Percentiles rank a stretch among this genome's conserved stretches.
These are phyloP conservation scores for Phymatocera aterrima DNA, from an alignment of 2,888 invertebrate species.

Conservation along the genomic window DNA sequence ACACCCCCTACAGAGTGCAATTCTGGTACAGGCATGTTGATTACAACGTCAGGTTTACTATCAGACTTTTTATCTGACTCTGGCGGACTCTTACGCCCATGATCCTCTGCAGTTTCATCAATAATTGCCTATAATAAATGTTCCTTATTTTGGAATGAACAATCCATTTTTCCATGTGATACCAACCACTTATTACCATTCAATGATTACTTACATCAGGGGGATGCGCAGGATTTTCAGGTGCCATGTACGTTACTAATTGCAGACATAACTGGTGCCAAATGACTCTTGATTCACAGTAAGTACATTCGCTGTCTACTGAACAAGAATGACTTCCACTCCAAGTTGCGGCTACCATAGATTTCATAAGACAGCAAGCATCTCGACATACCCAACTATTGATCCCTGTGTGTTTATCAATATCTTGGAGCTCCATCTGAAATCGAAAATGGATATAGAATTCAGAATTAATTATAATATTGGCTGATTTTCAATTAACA, in stretches of 20 bases:
- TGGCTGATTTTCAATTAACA: not conserved
- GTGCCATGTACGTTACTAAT: conserved; percentile 87
- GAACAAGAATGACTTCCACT: conserved; percentile 79
- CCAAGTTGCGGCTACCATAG: conserved; percentile 86
- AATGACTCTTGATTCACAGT: conserved; percentile 94
- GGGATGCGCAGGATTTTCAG: conserved; percentile 84
- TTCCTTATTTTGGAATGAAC: conserved; percentile 3
- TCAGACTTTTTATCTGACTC: conserved; percentile 83
- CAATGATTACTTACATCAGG: conserved; percentile 88
- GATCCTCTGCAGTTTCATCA: conserved; percentile 84
- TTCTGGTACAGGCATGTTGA: conserved; percentile 81
- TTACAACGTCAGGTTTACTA: conserved; percentile 79
- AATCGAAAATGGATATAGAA: conserved; percentile 39
- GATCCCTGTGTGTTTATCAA: conserved; percentile 88
- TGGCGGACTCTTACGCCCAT: conserved; percentile 82
- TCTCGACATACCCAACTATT: conserved; percentile 86
- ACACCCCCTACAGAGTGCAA: conserved; percentile 89
- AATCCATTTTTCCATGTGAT: not conserved
- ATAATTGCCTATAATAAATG: conserved; percentile 77
- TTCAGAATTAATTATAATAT: conserved; percentile 34
- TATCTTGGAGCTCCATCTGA: conserved; percentile 89
- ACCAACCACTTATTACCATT: too few species aligned
- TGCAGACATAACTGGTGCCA: conserved; percentile 95
- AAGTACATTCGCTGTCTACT: conserved; percentile 85
- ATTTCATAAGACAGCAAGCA: conserved; percentile 84